Evolutionary conservation across 2,797 vertebrate genomes (phyloP).

Genomic region (Smutsia temminckii): DNA sequence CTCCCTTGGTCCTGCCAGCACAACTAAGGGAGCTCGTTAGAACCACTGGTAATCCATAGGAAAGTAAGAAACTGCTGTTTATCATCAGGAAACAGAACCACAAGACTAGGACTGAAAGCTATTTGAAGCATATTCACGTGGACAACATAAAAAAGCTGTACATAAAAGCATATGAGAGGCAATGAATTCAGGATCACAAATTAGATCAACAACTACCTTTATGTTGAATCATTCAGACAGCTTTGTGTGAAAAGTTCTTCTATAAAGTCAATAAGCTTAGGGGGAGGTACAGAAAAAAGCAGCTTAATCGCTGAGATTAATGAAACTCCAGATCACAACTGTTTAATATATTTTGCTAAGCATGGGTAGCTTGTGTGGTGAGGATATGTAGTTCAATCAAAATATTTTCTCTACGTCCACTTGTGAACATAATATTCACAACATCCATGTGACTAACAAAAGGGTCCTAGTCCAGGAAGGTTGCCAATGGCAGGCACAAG

Average conservation of each 20-base stretch:
- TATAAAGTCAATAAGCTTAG: neutral
- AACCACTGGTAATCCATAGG: neutral
- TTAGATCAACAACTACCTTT: constrained; percentile 49
- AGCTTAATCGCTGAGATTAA: constrained; percentile 50
- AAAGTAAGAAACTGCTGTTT: constrained; percentile 44
- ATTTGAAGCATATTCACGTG: neutral
- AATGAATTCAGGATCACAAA: constrained; percentile 24
- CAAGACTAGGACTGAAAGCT: constrained; percentile 43
- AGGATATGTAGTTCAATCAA: constrained; percentile 69
- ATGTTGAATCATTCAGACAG: neutral
- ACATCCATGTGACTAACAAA: constrained; percentile 61
- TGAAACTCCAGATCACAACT: constrained; percentile 20
- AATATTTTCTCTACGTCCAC: constrained; percentile 62
- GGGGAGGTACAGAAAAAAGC: constrained; percentile 32
- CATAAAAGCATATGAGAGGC: constrained; percentile 31
- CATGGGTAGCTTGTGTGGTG: constrained; percentile 5
- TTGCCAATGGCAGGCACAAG: constrained; percentile 51
- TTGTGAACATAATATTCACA: constrained; percentile 67
- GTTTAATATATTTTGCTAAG: constrained; percentile 42
- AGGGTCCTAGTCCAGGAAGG: constrained; percentile 51
- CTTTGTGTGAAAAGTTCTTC: constrained; percentile 34
- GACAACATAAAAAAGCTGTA: neutral
- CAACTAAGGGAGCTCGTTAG: constrained; percentile 10
- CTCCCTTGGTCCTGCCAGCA: neutral
- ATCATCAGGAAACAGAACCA: constrained; percentile 58